Conservation (phyloP, 1,140 invertebrate genomes). For the Antheraea pernyi region DNA sequence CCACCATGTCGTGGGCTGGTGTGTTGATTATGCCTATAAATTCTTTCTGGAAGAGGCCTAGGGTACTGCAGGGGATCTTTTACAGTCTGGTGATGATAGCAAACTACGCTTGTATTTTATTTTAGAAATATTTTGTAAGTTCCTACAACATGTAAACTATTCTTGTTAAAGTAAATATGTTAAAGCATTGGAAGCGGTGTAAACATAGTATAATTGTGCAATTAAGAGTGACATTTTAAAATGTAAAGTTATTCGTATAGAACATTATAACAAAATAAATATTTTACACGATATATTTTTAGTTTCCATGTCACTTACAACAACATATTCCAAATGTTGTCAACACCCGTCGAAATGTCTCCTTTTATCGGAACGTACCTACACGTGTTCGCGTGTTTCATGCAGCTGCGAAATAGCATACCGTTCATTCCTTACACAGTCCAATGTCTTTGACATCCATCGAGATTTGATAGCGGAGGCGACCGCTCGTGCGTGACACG, state of each 20-base stretch:
- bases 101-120: too few relatives aligned
- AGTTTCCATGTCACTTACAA: background rate
- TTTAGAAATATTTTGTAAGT: too few relatives aligned
- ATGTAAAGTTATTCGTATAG: background rate
- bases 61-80: too few relatives aligned
- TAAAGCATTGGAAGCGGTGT: too few relatives aligned
- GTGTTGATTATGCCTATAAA: too few relatives aligned
- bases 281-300: background rate
- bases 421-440: constrained; percentile 5
- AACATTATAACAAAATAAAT: background rate
- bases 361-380: background rate
- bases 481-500: constrained; percentile 20
- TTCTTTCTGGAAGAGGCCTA: too few relatives aligned
- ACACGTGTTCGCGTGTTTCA: background rate
- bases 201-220: background rate
- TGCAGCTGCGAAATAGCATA: background rate
- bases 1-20: too few relatives aligned
- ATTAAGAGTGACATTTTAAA: background rate
- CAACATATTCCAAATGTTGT: background rate
- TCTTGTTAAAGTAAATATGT: too few relatives aligned
- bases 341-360: background rate
- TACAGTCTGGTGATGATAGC: too few relatives aligned
- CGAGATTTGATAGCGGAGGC: constrained; percentile 13
- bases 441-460: constrained; percentile 19
- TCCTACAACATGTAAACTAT: too few relatives aligned